A percentile compares a stretch with the other conserved stretches of the same genome.
Evolutionary conservation across 1,140 invertebrate genomes (phyloP).

Genomic region (Ctenoplectra terminalis): DNA sequence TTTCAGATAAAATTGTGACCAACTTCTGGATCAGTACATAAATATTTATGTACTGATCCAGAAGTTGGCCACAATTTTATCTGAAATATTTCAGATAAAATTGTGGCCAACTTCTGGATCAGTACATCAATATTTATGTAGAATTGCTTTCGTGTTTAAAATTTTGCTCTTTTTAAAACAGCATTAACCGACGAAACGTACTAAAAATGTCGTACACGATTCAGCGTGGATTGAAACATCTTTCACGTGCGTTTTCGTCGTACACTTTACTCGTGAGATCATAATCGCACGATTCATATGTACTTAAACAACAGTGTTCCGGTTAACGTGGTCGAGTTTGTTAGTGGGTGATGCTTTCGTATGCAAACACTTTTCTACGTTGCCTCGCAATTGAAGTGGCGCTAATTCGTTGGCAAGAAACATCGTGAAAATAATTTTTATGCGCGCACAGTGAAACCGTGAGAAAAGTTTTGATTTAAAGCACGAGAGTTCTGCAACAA

Average conservation of each 20-base stretch:
- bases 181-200: not conserved
- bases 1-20: too few species aligned
- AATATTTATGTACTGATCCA: too few species aligned
- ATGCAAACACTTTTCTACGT: not conserved
- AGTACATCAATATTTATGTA: too few species aligned
- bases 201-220: not conserved
- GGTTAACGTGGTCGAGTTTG: not conserved
- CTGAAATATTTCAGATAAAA: too few species aligned
- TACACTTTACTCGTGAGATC: not conserved
- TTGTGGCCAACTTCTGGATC: not conserved
- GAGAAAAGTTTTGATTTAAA: not conserved
- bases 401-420: not conserved
- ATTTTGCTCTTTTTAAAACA: not conserved
- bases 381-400: not conserved
- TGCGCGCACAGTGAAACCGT: not conserved
- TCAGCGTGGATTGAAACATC: not conserved
- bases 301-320: not conserved
- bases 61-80: too few species aligned
- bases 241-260: not conserved
- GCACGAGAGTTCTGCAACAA: not conserved
- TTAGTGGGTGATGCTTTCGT: too few species aligned
- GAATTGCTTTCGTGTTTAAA: not conserved
- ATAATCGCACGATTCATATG: not conserved
- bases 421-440: not conserved
- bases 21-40: too few species aligned